These are phyloP conservation scores for Theristicus caerulescens DNA, from an alignment of 2,113 vertebrate species.

Conservation along the genomic window DNA sequence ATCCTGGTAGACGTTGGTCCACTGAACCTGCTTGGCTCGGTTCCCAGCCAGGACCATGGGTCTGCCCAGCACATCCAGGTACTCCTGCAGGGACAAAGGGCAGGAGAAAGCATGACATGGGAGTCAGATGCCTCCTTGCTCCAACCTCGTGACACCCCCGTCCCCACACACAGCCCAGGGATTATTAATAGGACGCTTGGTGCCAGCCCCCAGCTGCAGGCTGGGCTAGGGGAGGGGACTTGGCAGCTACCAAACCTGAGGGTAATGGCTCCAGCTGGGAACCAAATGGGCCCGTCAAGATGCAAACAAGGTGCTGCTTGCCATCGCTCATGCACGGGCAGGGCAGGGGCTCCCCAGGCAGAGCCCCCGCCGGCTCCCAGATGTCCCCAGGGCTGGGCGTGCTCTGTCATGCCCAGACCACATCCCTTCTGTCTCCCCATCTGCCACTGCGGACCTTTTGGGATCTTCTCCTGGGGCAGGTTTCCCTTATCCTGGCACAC, in stretches of 20 bases:
- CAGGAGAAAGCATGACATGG: neutral
- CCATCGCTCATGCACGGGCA: neutral
- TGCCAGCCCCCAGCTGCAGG: neutral
- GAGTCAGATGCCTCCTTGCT: neutral
- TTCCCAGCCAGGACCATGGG: constrained; percentile 96
- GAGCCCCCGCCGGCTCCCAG: neutral
- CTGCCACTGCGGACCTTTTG: neutral
- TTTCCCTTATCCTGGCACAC: neutral
- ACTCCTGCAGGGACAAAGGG: constrained; percentile 81
- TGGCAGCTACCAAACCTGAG: neutral
- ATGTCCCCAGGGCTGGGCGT: fast-evolving
- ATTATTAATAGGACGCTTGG: neutral
- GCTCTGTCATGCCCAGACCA: neutral
- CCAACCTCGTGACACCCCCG: fast-evolving
- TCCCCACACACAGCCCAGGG: neutral
- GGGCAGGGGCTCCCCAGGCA: neutral
- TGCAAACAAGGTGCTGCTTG: neutral
- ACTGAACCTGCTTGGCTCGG: constrained; percentile 93
- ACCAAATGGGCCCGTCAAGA: fast-evolving
- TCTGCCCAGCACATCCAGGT: constrained; percentile 94
- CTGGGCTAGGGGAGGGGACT: neutral
- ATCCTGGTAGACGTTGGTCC: constrained; percentile 99
- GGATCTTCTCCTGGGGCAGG: neutral
- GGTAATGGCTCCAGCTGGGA: neutral
- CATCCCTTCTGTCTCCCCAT: fast-evolving